Conservation (phyloP, 2,888 invertebrate species). For the Petrolisthes manimaculis region DNA sequence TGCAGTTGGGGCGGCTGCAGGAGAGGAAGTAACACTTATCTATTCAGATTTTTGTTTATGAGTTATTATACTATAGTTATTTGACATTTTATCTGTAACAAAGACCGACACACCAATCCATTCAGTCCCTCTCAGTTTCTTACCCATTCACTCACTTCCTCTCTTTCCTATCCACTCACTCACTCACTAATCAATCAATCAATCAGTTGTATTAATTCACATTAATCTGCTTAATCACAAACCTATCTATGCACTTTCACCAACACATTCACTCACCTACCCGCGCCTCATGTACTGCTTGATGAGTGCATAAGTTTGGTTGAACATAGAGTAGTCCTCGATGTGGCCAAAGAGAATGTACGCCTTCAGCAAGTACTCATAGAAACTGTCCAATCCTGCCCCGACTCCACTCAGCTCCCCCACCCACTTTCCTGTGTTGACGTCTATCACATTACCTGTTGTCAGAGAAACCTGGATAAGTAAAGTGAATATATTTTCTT, state of each 20-base stretch:
- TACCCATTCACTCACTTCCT: too few species aligned
- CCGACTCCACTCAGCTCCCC: slow-evolving; percentile 84
- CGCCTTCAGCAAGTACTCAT: slow-evolving; percentile 97
- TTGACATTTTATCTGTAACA: too few species aligned
- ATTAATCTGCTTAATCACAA: too few species aligned
- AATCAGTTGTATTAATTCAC: too few species aligned
- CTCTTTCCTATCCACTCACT: too few species aligned
- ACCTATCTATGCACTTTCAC: too few species aligned
- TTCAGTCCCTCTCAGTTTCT: too few species aligned
- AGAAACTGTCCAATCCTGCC: slow-evolving; percentile 99
- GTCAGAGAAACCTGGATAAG: neutral
- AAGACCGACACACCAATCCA: too few species aligned
- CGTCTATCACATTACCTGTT: slow-evolving; percentile 74
- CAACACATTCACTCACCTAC: slow-evolving; percentile 68
- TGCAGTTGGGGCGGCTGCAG: slow-evolving; percentile 69
- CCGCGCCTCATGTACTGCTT: slow-evolving; percentile 75
- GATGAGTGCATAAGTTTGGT: slow-evolving; percentile 74
- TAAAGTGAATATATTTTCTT: neutral
- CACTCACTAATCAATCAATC: too few species aligned
- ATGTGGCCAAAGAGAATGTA: slow-evolving; percentile 79
- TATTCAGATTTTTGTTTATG: too few species aligned
- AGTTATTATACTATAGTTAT: too few species aligned
- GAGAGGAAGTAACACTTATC: neutral
- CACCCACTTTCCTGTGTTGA: slow-evolving; percentile 76
- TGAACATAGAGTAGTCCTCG: slow-evolving; percentile 74